phyloP scores from a whole-genome alignment of 2,888 invertebrate genomes.

The Yponomeuta cagnagella region DNA sequence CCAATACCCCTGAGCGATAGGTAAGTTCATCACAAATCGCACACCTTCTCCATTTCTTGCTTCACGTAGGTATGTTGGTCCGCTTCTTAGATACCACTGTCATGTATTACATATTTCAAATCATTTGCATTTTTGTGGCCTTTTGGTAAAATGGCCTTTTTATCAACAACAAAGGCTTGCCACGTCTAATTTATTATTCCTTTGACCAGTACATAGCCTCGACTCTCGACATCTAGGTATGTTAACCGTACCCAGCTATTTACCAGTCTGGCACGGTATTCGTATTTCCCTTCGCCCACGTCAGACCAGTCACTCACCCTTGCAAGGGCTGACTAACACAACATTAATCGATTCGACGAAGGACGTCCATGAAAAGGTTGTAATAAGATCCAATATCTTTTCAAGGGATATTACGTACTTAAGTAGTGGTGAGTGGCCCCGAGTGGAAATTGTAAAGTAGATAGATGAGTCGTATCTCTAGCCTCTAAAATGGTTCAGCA shows the following conservation, averaged over 20 bases:
- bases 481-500: not conserved
- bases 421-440: not conserved
- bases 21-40: slow-evolving; percentile 33
- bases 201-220: too few relatives aligned
- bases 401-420: not conserved
- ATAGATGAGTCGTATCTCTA: not conserved
- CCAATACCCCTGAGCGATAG: slow-evolving; percentile 52
- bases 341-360: not conserved
- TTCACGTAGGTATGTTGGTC: too few relatives aligned
- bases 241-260: not conserved
- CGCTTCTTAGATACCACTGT: too few relatives aligned
- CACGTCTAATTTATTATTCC: too few relatives aligned
- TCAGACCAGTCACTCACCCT: not conserved
- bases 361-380: not conserved
- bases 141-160: too few relatives aligned
- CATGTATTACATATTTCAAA: too few relatives aligned
- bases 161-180: too few relatives aligned
- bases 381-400: not conserved
- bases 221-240: too few relatives aligned
- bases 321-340: not conserved
- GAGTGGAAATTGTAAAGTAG: not conserved
- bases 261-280: not conserved
- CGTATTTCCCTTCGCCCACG: not conserved
- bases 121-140: too few relatives aligned
- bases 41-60: too few relatives aligned